phyloP scores from a whole-genome alignment of 2,888 invertebrate species.

The Steinernema scapterisci region DNA sequence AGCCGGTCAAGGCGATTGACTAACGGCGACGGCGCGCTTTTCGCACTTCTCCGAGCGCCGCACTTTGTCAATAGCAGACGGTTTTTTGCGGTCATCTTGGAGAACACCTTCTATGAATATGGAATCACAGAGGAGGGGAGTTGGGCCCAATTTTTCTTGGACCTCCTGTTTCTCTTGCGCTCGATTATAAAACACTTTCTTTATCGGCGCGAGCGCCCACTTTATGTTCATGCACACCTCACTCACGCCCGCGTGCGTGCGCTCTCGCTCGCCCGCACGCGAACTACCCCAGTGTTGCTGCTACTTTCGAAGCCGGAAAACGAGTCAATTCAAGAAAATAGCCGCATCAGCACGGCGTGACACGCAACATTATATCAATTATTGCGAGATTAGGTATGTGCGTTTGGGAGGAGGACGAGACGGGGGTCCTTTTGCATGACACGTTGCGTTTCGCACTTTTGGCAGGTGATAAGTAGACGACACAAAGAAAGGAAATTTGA shows the following conservation, averaged over 20 bases:
- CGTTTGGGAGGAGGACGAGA: not conserved
- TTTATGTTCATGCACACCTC: constrained; percentile 2
- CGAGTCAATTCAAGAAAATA: not conserved
- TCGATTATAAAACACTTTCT: not conserved
- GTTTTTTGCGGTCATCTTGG: not conserved
- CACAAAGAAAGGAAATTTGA: too few relatives aligned
- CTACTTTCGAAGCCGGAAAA: not conserved
- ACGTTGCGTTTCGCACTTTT: not conserved
- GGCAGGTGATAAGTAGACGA: not conserved
- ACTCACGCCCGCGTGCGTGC: not conserved
- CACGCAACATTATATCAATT: constrained; percentile 7
- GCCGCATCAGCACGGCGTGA: not conserved
- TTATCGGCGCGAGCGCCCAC: not conserved
- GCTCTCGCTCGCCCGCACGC: too few relatives aligned
- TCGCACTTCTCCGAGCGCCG: not conserved
- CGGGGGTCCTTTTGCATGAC: too few relatives aligned
- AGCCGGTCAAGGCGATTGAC: too few relatives aligned
- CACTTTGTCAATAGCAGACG: constrained; percentile 10
- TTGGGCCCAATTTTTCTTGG: not conserved
- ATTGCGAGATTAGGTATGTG: not conserved
- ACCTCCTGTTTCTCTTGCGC: not conserved
- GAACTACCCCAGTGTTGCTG: not conserved
- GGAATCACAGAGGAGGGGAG: not conserved
- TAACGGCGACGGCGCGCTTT: too few relatives aligned
- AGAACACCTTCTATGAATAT: not conserved